These are phyloP conservation scores for Pachycephus smyrnensis DNA, from an alignment of 2,888 invertebrate genomes.

Conservation along the genomic window DNA sequence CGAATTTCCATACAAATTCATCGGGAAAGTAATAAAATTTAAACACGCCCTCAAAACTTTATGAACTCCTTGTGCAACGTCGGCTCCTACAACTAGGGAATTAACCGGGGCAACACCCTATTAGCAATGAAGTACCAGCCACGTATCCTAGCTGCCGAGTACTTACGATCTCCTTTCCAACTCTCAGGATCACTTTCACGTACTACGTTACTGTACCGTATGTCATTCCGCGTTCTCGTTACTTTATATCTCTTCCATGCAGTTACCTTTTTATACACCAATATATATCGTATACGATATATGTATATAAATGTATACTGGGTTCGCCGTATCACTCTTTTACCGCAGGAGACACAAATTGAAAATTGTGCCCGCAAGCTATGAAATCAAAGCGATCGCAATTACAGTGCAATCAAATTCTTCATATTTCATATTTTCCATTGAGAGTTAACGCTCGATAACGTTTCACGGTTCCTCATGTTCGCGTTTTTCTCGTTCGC, in stretches of 20 bases:
- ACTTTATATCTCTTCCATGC: slow-evolving; percentile 15
- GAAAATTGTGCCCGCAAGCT: background rate
- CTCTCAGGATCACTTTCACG: background rate
- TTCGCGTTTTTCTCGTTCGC: no score
- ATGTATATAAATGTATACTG: no score
- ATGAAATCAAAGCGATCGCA: no score
- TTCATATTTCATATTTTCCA: no score
- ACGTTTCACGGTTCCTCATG: no score
- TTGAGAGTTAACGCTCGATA: no score
- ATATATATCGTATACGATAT: no score
- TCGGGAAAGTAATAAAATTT: slow-evolving; percentile 57
- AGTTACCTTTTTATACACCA: background rate
- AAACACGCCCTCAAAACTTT: slow-evolving; percentile 45
- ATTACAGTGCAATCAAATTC: no score
- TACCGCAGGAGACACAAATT: background rate
- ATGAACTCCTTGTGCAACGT: slow-evolving; percentile 29
- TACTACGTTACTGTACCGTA: background rate
- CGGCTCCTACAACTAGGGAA: slow-evolving; percentile 40
- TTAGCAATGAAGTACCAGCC: slow-evolving; percentile 56
- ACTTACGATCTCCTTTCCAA: background rate
- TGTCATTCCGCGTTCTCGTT: background rate
- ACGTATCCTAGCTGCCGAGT: slow-evolving; percentile 20
- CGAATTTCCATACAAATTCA: slow-evolving; percentile 61
- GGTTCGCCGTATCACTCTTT: background rate
- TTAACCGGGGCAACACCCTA: slow-evolving; percentile 56